Evolutionary conservation across 2,888 invertebrate genomes (phyloP).

Genomic region (Drosophila trichaetosa): DNA sequence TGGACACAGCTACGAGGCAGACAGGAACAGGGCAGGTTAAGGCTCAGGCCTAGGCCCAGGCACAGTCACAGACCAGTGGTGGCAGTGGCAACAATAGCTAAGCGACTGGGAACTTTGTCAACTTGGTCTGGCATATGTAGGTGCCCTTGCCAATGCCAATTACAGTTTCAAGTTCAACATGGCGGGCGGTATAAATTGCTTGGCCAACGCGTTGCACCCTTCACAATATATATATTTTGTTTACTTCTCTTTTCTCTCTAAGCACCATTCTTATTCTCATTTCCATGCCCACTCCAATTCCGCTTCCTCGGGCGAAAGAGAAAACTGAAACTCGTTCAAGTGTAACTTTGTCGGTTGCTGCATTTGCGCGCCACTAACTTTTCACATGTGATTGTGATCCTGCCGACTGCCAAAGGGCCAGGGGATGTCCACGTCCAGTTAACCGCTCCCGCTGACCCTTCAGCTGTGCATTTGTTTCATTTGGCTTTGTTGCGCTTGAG

Average conservation of each 20-base stretch:
- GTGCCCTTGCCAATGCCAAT: constrained; percentile 83
- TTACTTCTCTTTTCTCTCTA: constrained; percentile 15
- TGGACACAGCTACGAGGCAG: constrained; percentile 9
- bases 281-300: constrained; percentile 14
- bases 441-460: constrained; percentile 17
- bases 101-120: constrained; percentile 33
- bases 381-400: constrained; percentile 73
- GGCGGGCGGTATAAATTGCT: constrained; percentile 78
- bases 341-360: constrained; percentile 60
- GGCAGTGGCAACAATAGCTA: constrained; percentile 20
- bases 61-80: background rate
- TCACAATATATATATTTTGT: background rate
- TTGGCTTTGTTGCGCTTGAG: constrained; percentile 77
- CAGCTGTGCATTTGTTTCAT: constrained; percentile 15
- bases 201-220: constrained; percentile 23
- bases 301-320: constrained; percentile 37
- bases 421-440: constrained; percentile 30
- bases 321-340: constrained; percentile 64
- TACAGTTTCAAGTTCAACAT: constrained; percentile 83
- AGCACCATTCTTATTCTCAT: constrained; percentile 6
- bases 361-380: constrained; percentile 70
- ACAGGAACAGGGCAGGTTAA: constrained; percentile 24
- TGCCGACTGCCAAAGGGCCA: constrained; percentile 18
- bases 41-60: background rate
- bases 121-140: constrained; percentile 65